Percentiles rank a stretch among this genome's conserved stretches.
These are phyloP conservation scores for Cepaea nemoralis DNA, from an alignment of 1,140 invertebrate species.

Conservation along the genomic window DNA sequence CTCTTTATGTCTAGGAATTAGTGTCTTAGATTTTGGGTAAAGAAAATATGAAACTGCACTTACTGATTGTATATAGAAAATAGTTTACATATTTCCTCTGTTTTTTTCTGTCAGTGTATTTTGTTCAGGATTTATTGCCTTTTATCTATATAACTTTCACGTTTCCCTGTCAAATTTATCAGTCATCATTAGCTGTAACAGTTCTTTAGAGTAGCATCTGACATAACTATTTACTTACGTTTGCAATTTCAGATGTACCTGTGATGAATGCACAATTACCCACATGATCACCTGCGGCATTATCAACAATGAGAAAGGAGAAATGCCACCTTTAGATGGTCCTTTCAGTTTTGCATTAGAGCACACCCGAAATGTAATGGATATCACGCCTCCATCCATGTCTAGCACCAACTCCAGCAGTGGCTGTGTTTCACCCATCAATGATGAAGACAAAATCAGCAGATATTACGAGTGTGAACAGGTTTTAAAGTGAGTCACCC, in stretches of 20 bases:
- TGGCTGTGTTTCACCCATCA: conserved; percentile 68
- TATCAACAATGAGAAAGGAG: conserved; percentile 65
- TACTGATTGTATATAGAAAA: too few relatives aligned
- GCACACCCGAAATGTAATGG: conserved; percentile 62
- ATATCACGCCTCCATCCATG: conserved; percentile 70
- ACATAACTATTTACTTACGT: background rate
- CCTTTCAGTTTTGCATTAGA: conserved; percentile 62
- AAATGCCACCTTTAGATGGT: conserved; percentile 47
- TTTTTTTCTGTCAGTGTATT: too few relatives aligned
- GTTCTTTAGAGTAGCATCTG: too few relatives aligned
- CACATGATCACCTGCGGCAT: conserved; percentile 72
- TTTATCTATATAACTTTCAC: too few relatives aligned
- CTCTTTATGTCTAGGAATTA: too few relatives aligned
- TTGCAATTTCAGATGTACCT: conserved; percentile 67
- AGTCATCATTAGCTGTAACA: too few relatives aligned
- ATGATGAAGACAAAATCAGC: conserved; percentile 62
- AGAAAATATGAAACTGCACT: too few relatives aligned
- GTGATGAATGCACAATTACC: conserved; percentile 72
- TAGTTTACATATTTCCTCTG: too few relatives aligned
- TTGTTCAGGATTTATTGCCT: too few relatives aligned
- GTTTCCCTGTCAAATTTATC: too few relatives aligned
- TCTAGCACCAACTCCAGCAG: conserved; percentile 69
- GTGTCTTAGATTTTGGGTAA: too few relatives aligned
- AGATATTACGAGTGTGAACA: conserved; percentile 55
- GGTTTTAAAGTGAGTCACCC: conserved; percentile 46